Base-by-base conservation (phyloP, 2,113 vertebrate species). In the Chauna torquata region DNA sequence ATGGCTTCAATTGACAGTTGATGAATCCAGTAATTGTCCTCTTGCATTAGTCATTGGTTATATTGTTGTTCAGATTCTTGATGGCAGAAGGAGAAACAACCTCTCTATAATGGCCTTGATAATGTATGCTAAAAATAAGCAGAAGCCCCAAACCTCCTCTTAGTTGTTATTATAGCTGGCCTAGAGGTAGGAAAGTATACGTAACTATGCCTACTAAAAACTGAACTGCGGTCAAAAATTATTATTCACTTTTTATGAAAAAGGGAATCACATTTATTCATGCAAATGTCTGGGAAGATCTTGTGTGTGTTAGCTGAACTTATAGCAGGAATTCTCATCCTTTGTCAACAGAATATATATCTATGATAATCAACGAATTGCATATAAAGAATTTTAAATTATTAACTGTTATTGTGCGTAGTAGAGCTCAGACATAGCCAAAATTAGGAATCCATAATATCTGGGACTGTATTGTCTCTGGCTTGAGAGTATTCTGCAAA, bases 1-100 rank as follows among this genome's bases (percentile, higher is more conserved):
- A 95, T 96, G 94, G 94, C 84, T 96, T 96, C 87, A 90, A 88
- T 16, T 92, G 92, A 90, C 92, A 96, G 81, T 62, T 90, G 92
- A 93, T 94, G 87, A 92, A 91, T 90, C 30, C 40, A 90, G 66
- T 91, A 96, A 96, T 93, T 94, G 82, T 91, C 70, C 84, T 92
- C 78, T 89, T 91, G 58, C 66, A 82, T 92, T 89, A 95, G 82
- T 91, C 92, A 77, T 42, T 77, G 90, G 70, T 85, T 91, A 69
- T 54, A 69, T 32, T 23, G 12, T 85, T 95, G 57, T 82, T 91
- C 54, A 54, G 89, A 52, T 82, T 91, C 87, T 85, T 94, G 49
- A 91, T 61, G 49, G 74, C 66, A 94, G 71, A 59, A 92, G 55
- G 42, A 91, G 69, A 76, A 94, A 87, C 28, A 87, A 40, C 20